phyloP scores from a whole-genome alignment of 2,888 invertebrate genomes.

The Lamellibrachia columna region DNA sequence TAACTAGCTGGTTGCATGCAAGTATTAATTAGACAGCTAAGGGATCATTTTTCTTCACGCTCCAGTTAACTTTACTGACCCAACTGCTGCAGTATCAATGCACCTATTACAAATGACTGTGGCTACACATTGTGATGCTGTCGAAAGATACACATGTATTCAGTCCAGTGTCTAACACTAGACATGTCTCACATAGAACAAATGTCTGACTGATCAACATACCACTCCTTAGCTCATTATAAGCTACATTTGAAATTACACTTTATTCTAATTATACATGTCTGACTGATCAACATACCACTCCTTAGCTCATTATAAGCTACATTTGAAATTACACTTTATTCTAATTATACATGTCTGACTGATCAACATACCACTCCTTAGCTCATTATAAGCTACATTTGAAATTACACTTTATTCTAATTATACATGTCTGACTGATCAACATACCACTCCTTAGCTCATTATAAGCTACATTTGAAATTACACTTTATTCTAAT shows the following conservation, averaged over 20 bases:
- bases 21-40: not conserved
- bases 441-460: not conserved
- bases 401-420: not conserved
- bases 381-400: not conserved
- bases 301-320: not conserved
- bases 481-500: not conserved
- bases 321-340: not conserved
- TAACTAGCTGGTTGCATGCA: not conserved
- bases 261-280: not conserved
- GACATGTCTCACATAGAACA: no score
- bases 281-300: not conserved
- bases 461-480: not conserved
- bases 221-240: not conserved
- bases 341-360: not conserved
- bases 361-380: not conserved
- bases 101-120: not conserved
- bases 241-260: not conserved
- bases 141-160: not conserved
- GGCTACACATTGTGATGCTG: not conserved
- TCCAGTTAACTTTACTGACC: not conserved
- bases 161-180: not conserved
- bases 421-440: not conserved
- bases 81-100: not conserved
- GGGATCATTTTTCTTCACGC: not conserved
- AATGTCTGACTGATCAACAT: not conserved